Percentiles rank a stretch among this genome's conserved stretches.
Evolutionary conservation across 2,113 vertebrate genomes (phyloP).

Genomic region (Macrotus californicus): DNA sequence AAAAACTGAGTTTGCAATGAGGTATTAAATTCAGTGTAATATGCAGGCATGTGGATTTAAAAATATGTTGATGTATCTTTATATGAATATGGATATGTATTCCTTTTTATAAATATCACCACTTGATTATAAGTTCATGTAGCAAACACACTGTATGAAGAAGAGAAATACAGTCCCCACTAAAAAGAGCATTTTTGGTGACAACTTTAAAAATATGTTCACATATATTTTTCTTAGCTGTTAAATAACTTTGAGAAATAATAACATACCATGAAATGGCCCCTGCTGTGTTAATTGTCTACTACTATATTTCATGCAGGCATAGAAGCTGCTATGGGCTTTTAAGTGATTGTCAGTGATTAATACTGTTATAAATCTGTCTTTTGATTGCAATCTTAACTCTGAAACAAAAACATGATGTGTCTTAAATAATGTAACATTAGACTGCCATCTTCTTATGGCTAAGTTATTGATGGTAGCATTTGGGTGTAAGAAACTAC

Average conservation of each 20-base stretch:
- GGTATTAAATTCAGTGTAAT: neutral
- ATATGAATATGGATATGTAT: neutral
- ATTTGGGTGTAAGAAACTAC: slow-evolving; percentile 39
- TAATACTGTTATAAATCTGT: slow-evolving; percentile 2
- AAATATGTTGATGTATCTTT: neutral
- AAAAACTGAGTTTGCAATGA: slow-evolving; percentile 39
- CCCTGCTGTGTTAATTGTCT: neutral
- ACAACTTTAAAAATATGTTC: slow-evolving; percentile 46
- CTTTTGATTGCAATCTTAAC: slow-evolving; percentile 53
- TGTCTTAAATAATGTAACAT: slow-evolving; percentile 49
- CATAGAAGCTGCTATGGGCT: neutral
- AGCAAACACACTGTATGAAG: neutral
- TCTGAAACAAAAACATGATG: slow-evolving; percentile 44
- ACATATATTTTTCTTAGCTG: slow-evolving; percentile 38
- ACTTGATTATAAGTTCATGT: neutral
- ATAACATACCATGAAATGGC: neutral
- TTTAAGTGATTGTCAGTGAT: slow-evolving; percentile 34
- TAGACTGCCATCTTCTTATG: slow-evolving; percentile 55
- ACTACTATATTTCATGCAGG: neutral
- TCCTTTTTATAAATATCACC: neutral
- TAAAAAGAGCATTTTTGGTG: slow-evolving; percentile 38
- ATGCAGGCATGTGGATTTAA: neutral
- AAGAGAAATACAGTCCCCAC: neutral
- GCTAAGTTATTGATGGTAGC: slow-evolving; percentile 13
- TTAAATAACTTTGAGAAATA: slow-evolving; percentile 45